Conservation (phyloP, 2,888 invertebrate genomes). For the Diaprepes abbreviatus region DNA sequence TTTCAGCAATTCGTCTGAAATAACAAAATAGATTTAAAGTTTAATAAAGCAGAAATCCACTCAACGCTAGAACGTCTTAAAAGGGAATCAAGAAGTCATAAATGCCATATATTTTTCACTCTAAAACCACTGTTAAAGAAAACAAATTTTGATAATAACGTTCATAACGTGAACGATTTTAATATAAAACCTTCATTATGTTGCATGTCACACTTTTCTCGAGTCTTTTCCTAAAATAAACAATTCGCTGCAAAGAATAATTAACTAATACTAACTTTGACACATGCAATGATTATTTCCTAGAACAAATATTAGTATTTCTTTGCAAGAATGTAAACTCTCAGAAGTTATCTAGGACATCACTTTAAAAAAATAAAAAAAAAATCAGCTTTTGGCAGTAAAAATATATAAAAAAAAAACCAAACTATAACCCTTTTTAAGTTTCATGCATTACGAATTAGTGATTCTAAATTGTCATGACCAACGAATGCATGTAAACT, state of each 20-base stretch:
- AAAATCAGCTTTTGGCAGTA: slow-evolving; percentile 21
- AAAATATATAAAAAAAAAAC: slow-evolving; percentile 10
- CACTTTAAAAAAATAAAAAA: slow-evolving; percentile 20
- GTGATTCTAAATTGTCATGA: slow-evolving; percentile 22
- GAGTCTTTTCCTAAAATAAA: slow-evolving; percentile 28
- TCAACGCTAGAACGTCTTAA: too few relatives aligned
- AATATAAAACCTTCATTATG: not conserved
- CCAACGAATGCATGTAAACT: slow-evolving; percentile 6
- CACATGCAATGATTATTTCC: not conserved
- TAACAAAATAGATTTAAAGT: too few relatives aligned
- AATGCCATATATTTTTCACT: too few relatives aligned
- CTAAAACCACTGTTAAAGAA: too few relatives aligned
- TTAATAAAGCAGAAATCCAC: too few relatives aligned
- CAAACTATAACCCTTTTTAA: slow-evolving; percentile 9
- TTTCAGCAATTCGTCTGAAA: too few relatives aligned
- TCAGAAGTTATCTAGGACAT: slow-evolving; percentile 9
- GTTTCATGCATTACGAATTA: slow-evolving; percentile 8
- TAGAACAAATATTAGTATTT: slow-evolving; percentile 14
- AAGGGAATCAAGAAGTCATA: too few relatives aligned
- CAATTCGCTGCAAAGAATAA: slow-evolving; percentile 16
- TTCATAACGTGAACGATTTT: not conserved
- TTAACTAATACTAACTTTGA: not conserved
- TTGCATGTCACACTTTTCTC: slow-evolving; percentile 4
- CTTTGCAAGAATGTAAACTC: slow-evolving; percentile 15
- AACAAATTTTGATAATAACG: not conserved